A percentile compares a stretch with the other conserved stretches of the same genome.
Evolutionary conservation across 2,888 invertebrate species (phyloP).

Genomic region (Sarcophaga subvicina): DNA sequence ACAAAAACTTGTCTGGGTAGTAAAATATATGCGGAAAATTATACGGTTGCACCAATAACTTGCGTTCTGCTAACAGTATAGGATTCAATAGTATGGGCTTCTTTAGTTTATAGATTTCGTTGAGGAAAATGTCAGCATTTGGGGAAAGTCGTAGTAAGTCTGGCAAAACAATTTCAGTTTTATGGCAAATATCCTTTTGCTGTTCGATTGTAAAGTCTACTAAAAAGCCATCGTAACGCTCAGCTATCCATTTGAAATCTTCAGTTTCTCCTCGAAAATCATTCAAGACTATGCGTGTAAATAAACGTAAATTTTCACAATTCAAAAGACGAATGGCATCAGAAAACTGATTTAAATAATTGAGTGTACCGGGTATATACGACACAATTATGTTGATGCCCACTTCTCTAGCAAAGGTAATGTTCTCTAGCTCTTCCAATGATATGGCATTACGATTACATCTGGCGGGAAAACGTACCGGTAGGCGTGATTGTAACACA

Average conservation of each 20-base stretch:
- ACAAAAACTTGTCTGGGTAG: constrained; percentile 78
- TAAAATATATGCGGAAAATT: constrained; percentile 74
- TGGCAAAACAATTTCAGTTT: neutral
- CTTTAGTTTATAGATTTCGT: constrained; percentile 70
- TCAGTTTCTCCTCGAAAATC: constrained; percentile 71
- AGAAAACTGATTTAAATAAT: constrained; percentile 72
- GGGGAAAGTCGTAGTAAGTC: constrained; percentile 74
- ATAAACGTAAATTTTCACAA: constrained; percentile 73
- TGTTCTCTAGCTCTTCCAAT: constrained; percentile 78
- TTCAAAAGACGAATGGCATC: constrained; percentile 70
- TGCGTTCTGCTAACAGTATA: constrained; percentile 70
- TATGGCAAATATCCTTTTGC: constrained; percentile 1
- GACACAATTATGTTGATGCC: constrained; percentile 77
- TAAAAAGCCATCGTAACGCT: constrained; percentile 76
- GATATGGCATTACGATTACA: constrained; percentile 74
- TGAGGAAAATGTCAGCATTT: constrained; percentile 72
- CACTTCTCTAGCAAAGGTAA: constrained; percentile 77
- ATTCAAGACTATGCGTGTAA: constrained; percentile 74
- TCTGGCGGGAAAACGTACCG: constrained; percentile 75
- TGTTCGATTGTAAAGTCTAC: constrained; percentile 70
- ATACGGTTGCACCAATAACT: constrained; percentile 72
- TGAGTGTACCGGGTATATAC: constrained; percentile 70
- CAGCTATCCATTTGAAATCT: constrained; percentile 72
- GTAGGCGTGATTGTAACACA: constrained; percentile 72
- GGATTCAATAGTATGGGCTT: constrained; percentile 77